These are phyloP conservation scores for Carassius carassius DNA, from an alignment of 2,113 vertebrate species.

Conservation along the genomic window DNA sequence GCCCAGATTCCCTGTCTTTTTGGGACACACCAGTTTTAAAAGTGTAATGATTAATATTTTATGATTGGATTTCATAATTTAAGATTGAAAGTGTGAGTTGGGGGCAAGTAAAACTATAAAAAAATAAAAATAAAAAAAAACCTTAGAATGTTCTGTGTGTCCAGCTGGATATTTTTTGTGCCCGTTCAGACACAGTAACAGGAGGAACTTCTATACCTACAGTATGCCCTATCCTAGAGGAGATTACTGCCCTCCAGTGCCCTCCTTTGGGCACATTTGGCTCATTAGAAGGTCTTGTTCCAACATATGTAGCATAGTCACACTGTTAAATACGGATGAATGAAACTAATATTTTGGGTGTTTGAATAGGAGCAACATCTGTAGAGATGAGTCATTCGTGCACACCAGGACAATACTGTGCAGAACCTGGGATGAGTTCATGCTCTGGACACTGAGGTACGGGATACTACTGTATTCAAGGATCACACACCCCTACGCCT, in stretches of 20 bases:
- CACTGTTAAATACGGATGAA: neutral
- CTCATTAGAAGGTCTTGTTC: constrained; percentile 68
- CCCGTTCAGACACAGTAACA: constrained; percentile 60
- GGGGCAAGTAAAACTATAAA: no score
- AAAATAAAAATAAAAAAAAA: no score
- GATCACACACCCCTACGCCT: constrained; percentile 73
- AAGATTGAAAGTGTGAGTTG: no score
- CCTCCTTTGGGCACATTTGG: constrained; percentile 79
- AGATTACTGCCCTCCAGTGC: constrained; percentile 80
- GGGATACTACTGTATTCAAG: constrained; percentile 80
- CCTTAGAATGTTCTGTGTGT: constrained; percentile 73
- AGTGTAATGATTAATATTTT: no score
- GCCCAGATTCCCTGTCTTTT: no score
- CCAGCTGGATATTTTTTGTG: constrained; percentile 78
- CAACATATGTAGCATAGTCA: neutral
- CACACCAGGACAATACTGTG: constrained; percentile 73
- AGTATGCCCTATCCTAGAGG: constrained; percentile 73
- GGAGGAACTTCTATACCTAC: constrained; percentile 68
- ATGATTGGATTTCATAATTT: no score
- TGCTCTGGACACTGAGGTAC: constrained; percentile 79
- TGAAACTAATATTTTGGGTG: neutral
- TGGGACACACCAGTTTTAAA: no score
- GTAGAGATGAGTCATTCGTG: constrained; percentile 70
- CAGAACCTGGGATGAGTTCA: constrained; percentile 69
- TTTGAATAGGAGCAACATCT: constrained; percentile 67